Evolutionary conservation across 2,888 invertebrate genomes (phyloP), one percentile per base, ranked within the genome.

Genomic region (Drosophila formosana): DNA sequence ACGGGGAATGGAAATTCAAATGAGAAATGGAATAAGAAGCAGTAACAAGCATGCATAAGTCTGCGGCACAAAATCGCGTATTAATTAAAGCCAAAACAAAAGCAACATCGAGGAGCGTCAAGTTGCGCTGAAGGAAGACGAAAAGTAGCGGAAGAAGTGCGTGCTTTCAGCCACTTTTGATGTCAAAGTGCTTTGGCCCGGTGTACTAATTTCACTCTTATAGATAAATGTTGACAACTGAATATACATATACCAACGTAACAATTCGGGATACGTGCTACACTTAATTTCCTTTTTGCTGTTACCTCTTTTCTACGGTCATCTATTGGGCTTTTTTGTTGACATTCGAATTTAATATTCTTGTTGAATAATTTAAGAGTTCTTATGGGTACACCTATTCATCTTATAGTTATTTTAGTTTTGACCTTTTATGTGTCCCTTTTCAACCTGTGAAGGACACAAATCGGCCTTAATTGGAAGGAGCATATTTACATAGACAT

Each of bases 51-150:
- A 72, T 88, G 77, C 68, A 68, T 75, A 72, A 73, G 70, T 68
- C 72, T 75, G 70, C 65, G 73, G 66, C 82, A 84, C 71, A 76
- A 76, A 82, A 82, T 78, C 67, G 87, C 72, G 79, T 83, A 88
- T 85, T 85, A 85, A 85, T 85, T 86, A 88, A 77, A 73, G 66
- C 69, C 43, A 47, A 75, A 87, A 74, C 69, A 78, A 62, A 55
- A 43, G 55, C 47, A 63, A 75, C 45, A 41, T 37, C 43, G 41
- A 28, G 43, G 8, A 37, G 28, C 64, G 60, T 51, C 53, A 56
- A 30, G 49, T 64, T 41, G 66, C 63, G 68, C 52, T 49, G 49
- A 49, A 11, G 3, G 8, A 55, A 3, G n/a, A 23, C 8, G 53
- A 55, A 28, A 23, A 41, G 32, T 4, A 28, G 13, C 18, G 2